Base-by-base conservation (phyloP, 2,888 invertebrate genomes). In the Lacanobia wlatinum region DNA sequence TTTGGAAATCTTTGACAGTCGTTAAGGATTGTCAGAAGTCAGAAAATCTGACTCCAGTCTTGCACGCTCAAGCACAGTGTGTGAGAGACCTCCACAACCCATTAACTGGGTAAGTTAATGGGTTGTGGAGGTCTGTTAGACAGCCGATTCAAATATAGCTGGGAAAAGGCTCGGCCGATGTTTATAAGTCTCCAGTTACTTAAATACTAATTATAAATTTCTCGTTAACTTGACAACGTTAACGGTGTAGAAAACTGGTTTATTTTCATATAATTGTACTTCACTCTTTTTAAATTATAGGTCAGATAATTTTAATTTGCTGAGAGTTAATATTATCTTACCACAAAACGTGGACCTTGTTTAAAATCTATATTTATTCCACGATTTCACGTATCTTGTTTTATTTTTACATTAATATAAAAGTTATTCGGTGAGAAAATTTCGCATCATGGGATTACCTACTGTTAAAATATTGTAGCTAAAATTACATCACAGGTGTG, bases 401-500 rank as follows among this genome's bases (percentile, higher is more conserved):
- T 12, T 3, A 38, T 43, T 34, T 28, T 48, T 16, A 28, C n/a
- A n/a, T 18, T 6, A 43, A 0, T 14, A 40, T 21, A 43, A 34
- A n/a, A 34, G 18, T 40, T 8, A 18, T 40, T 61, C 28, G 23
- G n/a, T 18, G 16, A 4, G 8, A 59, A 23, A 46, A 28, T 28
- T 48, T 38, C 8, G 38, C 50, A 38, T 52, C 59, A 66, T 21
- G 7, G 8, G 18, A 21, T 34, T 21, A 46, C 52, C 4, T 48
- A 28, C 23, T 38, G 1, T 40, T 58, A 46, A 68, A 55, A 56
- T 63, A 28, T 62, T 53, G 18, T 53, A 34, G 16, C 38, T 83
- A 50, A 69, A 77, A 74, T 61, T 78, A 81, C 77, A 85, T 85
- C 85, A 85, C 85, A 85, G 85, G 66, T 78, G 28, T 52, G 73